Evolutionary conservation across 1,140 invertebrate species (phyloP).

Genomic region (Drosophila ficusphila): DNA sequence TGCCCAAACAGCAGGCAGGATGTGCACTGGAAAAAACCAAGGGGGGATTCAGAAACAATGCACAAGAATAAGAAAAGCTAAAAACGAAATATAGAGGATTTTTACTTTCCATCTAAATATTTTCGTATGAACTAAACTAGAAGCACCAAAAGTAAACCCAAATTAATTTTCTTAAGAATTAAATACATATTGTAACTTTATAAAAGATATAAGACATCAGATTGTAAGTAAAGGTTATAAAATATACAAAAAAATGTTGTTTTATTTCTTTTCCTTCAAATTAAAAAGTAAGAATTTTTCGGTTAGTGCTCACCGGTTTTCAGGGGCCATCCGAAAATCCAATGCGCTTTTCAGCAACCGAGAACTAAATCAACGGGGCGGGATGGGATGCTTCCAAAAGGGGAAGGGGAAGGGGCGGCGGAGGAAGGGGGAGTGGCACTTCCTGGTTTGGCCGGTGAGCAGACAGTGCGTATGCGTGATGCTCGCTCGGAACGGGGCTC

Average conservation of each 20-base stretch:
- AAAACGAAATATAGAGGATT: no score
- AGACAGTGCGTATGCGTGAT: conserved; percentile 70
- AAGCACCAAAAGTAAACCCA: no score
- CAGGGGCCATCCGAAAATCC: conserved; percentile 44
- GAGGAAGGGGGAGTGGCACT: conserved; percentile 10
- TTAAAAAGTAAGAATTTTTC: neutral
- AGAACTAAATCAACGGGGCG: conserved; percentile 69
- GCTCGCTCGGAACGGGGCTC: conserved; percentile 24
- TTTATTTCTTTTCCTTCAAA: neutral
- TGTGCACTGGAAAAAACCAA: conserved; percentile 4
- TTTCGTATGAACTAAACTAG: no score
- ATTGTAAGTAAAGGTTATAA: no score
- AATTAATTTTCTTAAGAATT: no score
- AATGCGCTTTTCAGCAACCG: conserved; percentile 55
- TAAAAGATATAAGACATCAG: no score
- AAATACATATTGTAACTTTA: no score
- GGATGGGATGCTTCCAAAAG: conserved; percentile 1
- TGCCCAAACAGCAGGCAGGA: conserved; percentile 43
- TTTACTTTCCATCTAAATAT: no score
- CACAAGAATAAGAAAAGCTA: no score
- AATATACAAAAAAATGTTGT: no score
- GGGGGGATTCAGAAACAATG: neutral
- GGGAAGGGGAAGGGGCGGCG: neutral
- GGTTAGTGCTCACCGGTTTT: neutral
- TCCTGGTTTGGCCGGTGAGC: conserved; percentile 52